Percentiles rank a stretch among this genome's conserved stretches.
Evolutionary conservation across 2,888 invertebrate species (phyloP).

Genomic region (Euclidia mi): DNA sequence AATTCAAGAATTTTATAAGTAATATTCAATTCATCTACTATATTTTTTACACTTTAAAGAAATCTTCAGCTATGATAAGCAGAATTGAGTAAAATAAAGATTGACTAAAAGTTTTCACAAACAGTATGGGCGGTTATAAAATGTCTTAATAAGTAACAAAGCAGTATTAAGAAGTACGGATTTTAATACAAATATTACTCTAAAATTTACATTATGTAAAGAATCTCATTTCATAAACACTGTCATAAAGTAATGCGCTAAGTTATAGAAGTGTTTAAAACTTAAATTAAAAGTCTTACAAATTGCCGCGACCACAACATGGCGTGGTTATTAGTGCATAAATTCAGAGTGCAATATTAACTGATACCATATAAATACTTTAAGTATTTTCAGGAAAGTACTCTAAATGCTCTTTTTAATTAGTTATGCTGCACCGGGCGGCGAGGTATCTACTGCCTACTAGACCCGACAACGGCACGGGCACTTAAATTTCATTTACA

Average conservation of each 20-base stretch:
- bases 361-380: conserved; percentile 41
- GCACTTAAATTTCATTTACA: conserved; percentile 26
- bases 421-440: conserved; percentile 35
- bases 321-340: conserved; percentile 25
- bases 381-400: conserved; percentile 34
- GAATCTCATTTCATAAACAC: too few species aligned
- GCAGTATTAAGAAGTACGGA: too few species aligned
- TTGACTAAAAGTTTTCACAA: too few species aligned
- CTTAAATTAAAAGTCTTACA: conserved; percentile 15
- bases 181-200: too few species aligned
- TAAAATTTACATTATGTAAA: too few species aligned
- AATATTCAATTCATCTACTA: too few species aligned
- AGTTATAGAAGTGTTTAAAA: conserved; percentile 6
- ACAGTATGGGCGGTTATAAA: too few species aligned
- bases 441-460: conserved; percentile 26
- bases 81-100: too few species aligned
- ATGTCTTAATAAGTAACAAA: too few species aligned
- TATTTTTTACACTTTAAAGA: too few species aligned
- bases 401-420: conserved; percentile 41
- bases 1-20: too few species aligned
- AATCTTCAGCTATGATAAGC: too few species aligned
- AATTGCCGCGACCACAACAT: conserved; percentile 23
- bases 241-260: conserved; percentile 4
- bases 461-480: conserved; percentile 22
- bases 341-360: conserved; percentile 38